Percentiles rank a stretch among this genome's conserved stretches.
Conservation (phyloP, 2,797 vertebrate species). For the Merluccius polli region DNA sequence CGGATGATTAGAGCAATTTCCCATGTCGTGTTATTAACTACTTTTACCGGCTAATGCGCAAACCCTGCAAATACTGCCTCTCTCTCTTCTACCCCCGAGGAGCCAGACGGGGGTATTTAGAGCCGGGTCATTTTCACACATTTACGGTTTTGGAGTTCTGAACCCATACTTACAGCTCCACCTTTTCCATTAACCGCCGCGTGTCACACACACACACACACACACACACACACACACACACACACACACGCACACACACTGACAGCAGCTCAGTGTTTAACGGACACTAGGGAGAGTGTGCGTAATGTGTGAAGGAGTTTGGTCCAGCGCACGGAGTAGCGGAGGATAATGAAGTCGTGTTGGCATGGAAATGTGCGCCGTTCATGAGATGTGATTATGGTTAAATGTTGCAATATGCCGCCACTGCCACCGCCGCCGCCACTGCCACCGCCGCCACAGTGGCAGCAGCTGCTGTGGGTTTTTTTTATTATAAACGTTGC, state of each 20-base stretch:
- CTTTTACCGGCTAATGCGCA: constrained; percentile 11
- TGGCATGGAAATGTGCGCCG: constrained; percentile 19
- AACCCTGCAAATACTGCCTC: constrained; percentile 9
- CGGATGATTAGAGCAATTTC: constrained; percentile 26
- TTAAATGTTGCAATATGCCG: constrained; percentile 39
- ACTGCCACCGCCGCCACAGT: no score
- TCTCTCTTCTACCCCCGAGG: constrained; percentile 16
- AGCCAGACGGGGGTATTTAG: constrained; percentile 22
- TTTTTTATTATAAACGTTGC: not conserved
- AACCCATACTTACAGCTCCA: constrained; percentile 31
- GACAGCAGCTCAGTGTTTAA: not conserved
- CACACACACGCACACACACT: constrained; percentile 9
- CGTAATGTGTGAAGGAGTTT: constrained; percentile 13
- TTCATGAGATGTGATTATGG: constrained; percentile 31
- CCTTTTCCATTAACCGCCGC: constrained; percentile 31
- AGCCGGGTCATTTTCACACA: constrained; percentile 21
- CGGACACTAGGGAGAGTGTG: not conserved
- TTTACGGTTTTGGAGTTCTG: constrained; percentile 23
- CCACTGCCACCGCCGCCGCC: constrained; percentile 6
- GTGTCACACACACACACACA: not conserved
- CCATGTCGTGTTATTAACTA: constrained; percentile 23
- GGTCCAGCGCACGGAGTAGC: constrained; percentile 18
- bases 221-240: not conserved
- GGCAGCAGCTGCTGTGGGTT: not conserved
- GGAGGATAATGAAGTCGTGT: constrained; percentile 18